Base-by-base conservation (phyloP, 2,888 invertebrate genomes). In the Mimas tiliae region DNA sequence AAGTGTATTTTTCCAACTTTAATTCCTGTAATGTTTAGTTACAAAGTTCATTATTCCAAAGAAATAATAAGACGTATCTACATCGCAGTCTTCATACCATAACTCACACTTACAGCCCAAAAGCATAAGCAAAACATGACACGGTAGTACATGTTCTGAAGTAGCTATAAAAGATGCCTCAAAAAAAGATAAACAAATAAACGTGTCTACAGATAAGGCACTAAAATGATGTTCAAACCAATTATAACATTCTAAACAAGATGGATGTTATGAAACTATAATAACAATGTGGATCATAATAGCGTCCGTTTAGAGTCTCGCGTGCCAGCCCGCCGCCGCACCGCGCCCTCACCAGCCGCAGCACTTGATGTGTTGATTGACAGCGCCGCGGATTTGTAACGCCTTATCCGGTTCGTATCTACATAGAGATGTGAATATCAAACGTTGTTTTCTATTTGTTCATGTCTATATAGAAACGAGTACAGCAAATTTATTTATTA, bases 301-400 rank as follows among this genome's bases (percentile, higher is more conserved):
- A 38, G 42, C 42, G 6, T 6, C 1, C 16, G 58, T 58, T 58
- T 58, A 58, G 38, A 11, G 58, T 52, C 38, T 58, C 58, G 58
- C 58, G 58, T 58, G 55, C 55, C 55, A 19, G 50, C 45, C 14
- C 45, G 11, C 27, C 21, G 27, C 52, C 27, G 52, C 27, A 27
- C 52, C 27, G 27, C 8, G 51, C 21, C n/a, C 53, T 14, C 33
- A 7, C 19, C 48, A 14, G 33, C 45, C 34, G 27, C n/a, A 16
- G 21, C 53, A 62, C 69, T 72, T 67, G 73, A 69, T 68, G 69
- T 67, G 62, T 68, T 72, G 76, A 78, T 74, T 74, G 76, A 76
- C 76, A 74, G 73, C 63, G 64, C 66, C 65, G 63, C 68, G 68
- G 72, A 75, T 75, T 74, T 75, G 69, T 64, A 69, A 68, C 67